Conservation (phyloP, 2,113 vertebrate species). For the Amphiprion percula region DNA sequence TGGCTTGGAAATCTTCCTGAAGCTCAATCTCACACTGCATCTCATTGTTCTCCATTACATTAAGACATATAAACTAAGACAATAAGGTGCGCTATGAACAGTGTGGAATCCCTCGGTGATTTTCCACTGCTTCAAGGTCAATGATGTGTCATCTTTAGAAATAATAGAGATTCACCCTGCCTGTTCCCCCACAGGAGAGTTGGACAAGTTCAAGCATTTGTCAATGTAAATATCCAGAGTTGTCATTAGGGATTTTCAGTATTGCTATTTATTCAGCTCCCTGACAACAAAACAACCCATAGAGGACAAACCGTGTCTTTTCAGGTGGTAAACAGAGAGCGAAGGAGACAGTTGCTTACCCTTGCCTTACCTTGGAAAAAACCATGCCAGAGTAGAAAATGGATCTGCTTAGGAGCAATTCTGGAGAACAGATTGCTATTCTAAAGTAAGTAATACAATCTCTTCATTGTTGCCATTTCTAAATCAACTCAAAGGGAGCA, state of each 20-base stretch:
- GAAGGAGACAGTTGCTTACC: conserved; percentile 1
- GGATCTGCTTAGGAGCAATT: neutral
- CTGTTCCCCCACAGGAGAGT: conserved; percentile 37
- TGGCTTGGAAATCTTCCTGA: conserved; percentile 18
- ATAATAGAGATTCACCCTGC: conserved; percentile 45
- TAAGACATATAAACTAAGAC: conserved; percentile 41
- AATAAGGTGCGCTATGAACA: conserved; percentile 17
- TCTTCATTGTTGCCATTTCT: neutral
- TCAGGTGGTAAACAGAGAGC: conserved; percentile 1
- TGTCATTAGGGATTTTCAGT: conserved; percentile 30
- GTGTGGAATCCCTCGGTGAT: conserved; percentile 38
- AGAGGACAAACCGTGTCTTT: conserved; percentile 38
- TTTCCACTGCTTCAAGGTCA: conserved; percentile 69
- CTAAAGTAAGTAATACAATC: neutral
- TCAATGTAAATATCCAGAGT: conserved; percentile 58
- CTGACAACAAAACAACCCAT: conserved; percentile 22
- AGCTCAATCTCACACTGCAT: neutral
- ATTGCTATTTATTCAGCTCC: conserved; percentile 37
- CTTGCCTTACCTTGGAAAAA: neutral
- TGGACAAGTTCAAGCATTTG: conserved; percentile 44
- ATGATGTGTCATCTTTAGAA: conserved; percentile 54
- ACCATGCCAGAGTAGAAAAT: neutral
- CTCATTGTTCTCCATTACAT: neutral
- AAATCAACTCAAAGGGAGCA: conserved; percentile 18
- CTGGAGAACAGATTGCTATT: neutral